These are phyloP conservation scores for Germaria angustata DNA, from an alignment of 2,888 invertebrate species.

Conservation along the genomic window DNA sequence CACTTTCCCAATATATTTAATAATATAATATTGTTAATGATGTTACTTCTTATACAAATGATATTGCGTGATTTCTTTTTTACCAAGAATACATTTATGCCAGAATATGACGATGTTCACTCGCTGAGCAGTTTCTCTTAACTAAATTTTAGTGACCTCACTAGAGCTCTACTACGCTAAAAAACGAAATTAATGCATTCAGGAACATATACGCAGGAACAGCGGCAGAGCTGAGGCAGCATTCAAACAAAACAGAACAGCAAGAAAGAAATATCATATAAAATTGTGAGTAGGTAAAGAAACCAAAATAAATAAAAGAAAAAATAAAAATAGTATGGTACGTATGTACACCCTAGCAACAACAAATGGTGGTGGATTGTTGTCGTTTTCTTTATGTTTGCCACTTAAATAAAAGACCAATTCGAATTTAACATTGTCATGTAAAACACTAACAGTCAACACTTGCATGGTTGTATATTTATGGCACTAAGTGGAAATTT, in stretches of 20 bases:
- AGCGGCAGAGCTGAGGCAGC: slow-evolving; percentile 8
- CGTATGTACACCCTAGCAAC: slow-evolving; percentile 16
- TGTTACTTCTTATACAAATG: background rate
- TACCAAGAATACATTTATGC: background rate
- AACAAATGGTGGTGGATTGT: slow-evolving; percentile 54
- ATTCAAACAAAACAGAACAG: background rate
- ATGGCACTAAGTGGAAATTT: background rate
- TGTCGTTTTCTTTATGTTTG: background rate
- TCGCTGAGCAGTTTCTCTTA: slow-evolving; percentile 57
- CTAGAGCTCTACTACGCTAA: slow-evolving; percentile 53
- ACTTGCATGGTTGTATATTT: background rate
- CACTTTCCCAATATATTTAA: background rate
- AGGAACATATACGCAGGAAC: background rate
- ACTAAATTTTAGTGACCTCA: slow-evolving; percentile 53
- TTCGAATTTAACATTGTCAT: slow-evolving; percentile 49
- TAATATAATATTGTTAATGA: background rate
- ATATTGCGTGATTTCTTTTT: slow-evolving; percentile 14
- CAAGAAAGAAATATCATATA: background rate
- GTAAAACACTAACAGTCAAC: slow-evolving; percentile 9
- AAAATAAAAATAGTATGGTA: slow-evolving; percentile 3
- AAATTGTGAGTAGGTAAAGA: slow-evolving; percentile 31
- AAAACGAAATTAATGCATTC: slow-evolving; percentile 28
- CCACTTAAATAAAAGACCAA: slow-evolving; percentile 27
- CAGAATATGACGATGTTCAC: slow-evolving; percentile 30
- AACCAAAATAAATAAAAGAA: slow-evolving; percentile 23